Evolutionary conservation across 92 coral and sea anemone genomes (phyloP), one percentile per base, ranked within the genome.

Genomic region (Pocillopora grandis): DNA sequence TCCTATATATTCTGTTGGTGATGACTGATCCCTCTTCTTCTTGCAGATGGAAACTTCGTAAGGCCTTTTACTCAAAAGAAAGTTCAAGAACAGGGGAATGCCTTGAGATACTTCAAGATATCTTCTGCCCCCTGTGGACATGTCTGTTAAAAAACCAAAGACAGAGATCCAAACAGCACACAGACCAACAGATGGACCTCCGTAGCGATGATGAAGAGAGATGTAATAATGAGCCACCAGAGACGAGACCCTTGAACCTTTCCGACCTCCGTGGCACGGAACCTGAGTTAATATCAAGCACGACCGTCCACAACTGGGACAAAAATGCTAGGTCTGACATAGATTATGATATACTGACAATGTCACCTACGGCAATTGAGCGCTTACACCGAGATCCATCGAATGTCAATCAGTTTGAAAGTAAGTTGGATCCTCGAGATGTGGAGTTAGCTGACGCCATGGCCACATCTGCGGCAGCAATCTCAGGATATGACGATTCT

Each of bases 271-370:
- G 74, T 57, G 93, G 86, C 55, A 76, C 85, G 78, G 83, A 90
- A 80, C 98, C 98, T 9, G 82, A 85, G 81, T 92, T 84, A 70
- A 80, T 92, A 36, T 92, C 95, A 74, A 94, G 92, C 76, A 86
- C 92, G 15, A 72, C 88, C 21, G 93, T 86, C n/a, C 87, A 91
- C 62, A 80, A 82, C 57, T 94, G 98, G 98, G 80, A 79, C 31
- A 76, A 49, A 2, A 79, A 86, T 19, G 21, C 78, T 0, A 37
- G 3, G 16, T 5, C 35, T 17, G 88, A 63, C n/a, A 17, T 64
- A 42, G 68, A 78, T 73, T 86, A 57, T 37, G 93, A 86, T 60
- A 76, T 90, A n/a, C 88, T 92, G 58, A 89, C 87, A 61, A 85
- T 92, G 65, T 80, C 92, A 31, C 91, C 95, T 27, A 84, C 86